These are phyloP conservation scores for Drosophila tsacasi DNA, from an alignment of 1,140 invertebrate species.

Conservation along the genomic window DNA sequence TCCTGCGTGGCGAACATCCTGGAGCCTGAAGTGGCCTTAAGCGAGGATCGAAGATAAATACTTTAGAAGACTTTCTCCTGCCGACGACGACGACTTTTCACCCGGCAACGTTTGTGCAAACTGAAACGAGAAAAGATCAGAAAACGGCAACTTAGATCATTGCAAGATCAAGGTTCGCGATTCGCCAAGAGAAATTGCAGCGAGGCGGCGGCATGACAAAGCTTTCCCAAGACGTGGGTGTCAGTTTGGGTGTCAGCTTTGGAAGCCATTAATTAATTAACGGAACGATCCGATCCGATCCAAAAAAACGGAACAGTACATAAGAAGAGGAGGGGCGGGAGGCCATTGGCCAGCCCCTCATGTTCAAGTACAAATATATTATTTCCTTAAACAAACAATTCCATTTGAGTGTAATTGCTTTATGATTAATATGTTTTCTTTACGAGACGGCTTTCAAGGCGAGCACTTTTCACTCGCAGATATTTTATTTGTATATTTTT, in stretches of 20 bases:
- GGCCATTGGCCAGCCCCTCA: slow-evolving; percentile 29
- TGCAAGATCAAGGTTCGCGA: slow-evolving; percentile 70
- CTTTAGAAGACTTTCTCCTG: slow-evolving; percentile 8
- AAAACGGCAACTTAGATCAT: slow-evolving; percentile 37
- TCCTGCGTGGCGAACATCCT: slow-evolving; percentile 67
- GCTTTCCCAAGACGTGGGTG: slow-evolving; percentile 34
- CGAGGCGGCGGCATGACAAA: slow-evolving; percentile 64
- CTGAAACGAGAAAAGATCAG: slow-evolving; percentile 43
- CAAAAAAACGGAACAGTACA: neutral
- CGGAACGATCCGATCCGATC: slow-evolving; percentile 29
- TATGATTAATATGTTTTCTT: slow-evolving; percentile 55
- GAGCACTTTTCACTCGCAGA: slow-evolving; percentile 16
- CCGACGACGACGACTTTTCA: slow-evolving; percentile 43
- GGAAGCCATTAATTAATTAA: slow-evolving; percentile 78
- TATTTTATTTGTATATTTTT: neutral
- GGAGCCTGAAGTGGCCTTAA: neutral
- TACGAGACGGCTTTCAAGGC: slow-evolving; percentile 25
- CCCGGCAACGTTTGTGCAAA: slow-evolving; percentile 34
- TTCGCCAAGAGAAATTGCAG: slow-evolving; percentile 52
- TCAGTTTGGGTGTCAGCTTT: slow-evolving; percentile 42
- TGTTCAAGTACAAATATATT: slow-evolving; percentile 63
- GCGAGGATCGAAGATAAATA: neutral
- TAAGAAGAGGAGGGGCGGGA: slow-evolving; percentile 1
- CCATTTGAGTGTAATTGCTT: slow-evolving; percentile 64
- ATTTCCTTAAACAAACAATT: slow-evolving; percentile 77